Conservation (phyloP, 2,888 invertebrate genomes). For the Drosophila ezoana region DNA sequence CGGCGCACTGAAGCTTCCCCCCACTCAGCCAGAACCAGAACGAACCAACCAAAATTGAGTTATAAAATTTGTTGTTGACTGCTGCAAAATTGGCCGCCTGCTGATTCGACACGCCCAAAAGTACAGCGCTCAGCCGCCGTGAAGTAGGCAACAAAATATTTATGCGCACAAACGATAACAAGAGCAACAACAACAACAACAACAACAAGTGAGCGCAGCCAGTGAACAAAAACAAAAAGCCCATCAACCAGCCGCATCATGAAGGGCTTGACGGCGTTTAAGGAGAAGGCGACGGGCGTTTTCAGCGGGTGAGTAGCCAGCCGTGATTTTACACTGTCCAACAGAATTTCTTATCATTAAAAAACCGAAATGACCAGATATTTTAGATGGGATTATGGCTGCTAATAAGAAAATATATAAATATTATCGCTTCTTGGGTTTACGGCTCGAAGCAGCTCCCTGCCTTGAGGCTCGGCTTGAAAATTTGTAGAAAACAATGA, state of each 20-base stretch:
- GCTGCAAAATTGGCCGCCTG: conserved; percentile 66
- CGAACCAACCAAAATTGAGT: conserved; percentile 70
- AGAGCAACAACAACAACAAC: conserved; percentile 43
- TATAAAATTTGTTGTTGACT: conserved; percentile 66
- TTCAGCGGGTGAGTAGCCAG: conserved; percentile 83
- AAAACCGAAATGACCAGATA: no score
- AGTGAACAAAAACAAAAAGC: conserved; percentile 30
- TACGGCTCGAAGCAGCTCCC: no score
- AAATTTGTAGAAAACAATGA: no score
- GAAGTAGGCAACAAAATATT: conserved; percentile 74
- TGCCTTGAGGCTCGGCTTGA: no score
- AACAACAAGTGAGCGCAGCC: conserved; percentile 32
- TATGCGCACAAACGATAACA: conserved; percentile 77
- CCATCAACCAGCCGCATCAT: conserved; percentile 64
- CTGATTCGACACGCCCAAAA: conserved; percentile 65
- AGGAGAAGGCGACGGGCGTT: conserved; percentile 84
- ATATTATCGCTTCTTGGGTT: no score
- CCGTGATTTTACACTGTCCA: conserved; percentile 20
- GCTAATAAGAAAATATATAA: not conserved
- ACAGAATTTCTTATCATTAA: conserved; percentile 1
- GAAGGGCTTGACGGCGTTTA: conserved; percentile 85
- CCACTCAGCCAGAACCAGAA: conserved; percentile 31
- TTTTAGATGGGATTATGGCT: not conserved
- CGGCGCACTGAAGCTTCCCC: conserved; percentile 58
- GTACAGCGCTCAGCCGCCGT: conserved; percentile 64